A percentile compares a stretch with the other conserved stretches of the same genome.
phyloP scores from a whole-genome alignment of 2,888 invertebrate species.

The Alloscopus bannaensis region DNA sequence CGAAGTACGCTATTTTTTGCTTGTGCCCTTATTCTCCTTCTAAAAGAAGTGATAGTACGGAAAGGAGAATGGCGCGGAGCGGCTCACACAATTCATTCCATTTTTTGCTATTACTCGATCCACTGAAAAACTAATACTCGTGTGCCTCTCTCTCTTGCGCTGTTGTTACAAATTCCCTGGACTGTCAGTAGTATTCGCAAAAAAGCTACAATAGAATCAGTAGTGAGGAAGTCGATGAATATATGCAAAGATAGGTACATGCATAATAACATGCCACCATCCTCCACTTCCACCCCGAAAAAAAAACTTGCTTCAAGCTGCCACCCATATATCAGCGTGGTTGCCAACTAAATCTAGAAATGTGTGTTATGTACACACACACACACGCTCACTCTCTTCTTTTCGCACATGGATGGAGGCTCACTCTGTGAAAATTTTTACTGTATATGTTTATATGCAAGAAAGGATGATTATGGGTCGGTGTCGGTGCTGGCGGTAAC shows the following conservation, averaged over 20 bases:
- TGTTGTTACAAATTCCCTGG: conserved; percentile 30
- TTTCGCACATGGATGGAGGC: background rate
- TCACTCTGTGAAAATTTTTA: background rate
- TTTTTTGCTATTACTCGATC: conserved; percentile 19
- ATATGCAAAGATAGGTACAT: conserved; percentile 7
- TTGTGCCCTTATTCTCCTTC: background rate
- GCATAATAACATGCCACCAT: conserved; percentile 18
- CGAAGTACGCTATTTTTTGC: background rate
- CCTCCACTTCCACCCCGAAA: background rate
- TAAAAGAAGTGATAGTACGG: background rate
- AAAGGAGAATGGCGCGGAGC: background rate
- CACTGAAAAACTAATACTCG: conserved; percentile 4
- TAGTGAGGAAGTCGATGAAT: background rate
- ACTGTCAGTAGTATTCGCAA: conserved; percentile 32
- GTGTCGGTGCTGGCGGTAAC: conserved; percentile 5
- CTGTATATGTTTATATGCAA: conserved; percentile 8
- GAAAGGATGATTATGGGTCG: conserved; percentile 24
- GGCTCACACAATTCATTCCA: conserved; percentile 17
- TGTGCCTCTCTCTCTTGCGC: background rate
- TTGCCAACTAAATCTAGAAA: conserved; percentile 35
- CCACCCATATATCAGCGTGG: conserved; percentile 26
- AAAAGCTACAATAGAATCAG: background rate
- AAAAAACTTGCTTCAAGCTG: conserved; percentile 22
- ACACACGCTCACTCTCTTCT: background rate
- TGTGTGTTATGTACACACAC: conserved; percentile 22